Evolutionary conservation across 2,888 invertebrate species (phyloP), one percentile per base, ranked within the genome.

Genomic region (Nomada flava): DNA sequence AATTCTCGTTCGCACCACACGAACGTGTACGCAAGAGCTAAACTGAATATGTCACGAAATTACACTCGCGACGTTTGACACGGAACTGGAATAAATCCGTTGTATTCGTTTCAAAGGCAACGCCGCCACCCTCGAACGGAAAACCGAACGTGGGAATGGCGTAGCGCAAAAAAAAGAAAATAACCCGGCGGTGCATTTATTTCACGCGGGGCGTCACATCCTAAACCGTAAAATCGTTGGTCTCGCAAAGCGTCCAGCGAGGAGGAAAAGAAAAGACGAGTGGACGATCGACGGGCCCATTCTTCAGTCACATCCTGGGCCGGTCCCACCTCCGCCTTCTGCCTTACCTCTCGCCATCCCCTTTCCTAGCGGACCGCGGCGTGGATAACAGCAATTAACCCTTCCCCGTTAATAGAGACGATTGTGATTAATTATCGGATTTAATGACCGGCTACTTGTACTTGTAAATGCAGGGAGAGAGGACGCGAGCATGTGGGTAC

Each of bases 351-450:
- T 75, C 78, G 72, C 73, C 23, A 76, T 57, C 72, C 78, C 83
- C 60, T 87, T 81, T 83, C 77, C 85, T 86, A 88, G 89, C 86
- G 88, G 85, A 86, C 85, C 89, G 80, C 86, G 83, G 86, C 88
- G 89, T 90, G 92, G 92, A 93, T 93, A 93, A 93, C 92, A 92
- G 92, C 93, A 93, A 93, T 93, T 93, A 93, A 93, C 89, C 90
- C 91, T 86, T 82, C 90, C 91, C 92, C 92, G 92, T 93, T 93
- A 93, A 93, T 93, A 91, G 90, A 92, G 90, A 93, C 91, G 91
- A 93, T 92, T 92, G 92, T 92, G 92, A 93, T 93, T 92, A 93
- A 93, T 93, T 93, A 92, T 92, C 90, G 89, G 91, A 93, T 91
- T 92, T 92, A 93, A 93, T 92, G 93, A 92, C 92, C 91, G 92